Evolutionary conservation across 1,140 invertebrate genomes (phyloP).

Genomic region (Drosophila nigrodunni): DNA sequence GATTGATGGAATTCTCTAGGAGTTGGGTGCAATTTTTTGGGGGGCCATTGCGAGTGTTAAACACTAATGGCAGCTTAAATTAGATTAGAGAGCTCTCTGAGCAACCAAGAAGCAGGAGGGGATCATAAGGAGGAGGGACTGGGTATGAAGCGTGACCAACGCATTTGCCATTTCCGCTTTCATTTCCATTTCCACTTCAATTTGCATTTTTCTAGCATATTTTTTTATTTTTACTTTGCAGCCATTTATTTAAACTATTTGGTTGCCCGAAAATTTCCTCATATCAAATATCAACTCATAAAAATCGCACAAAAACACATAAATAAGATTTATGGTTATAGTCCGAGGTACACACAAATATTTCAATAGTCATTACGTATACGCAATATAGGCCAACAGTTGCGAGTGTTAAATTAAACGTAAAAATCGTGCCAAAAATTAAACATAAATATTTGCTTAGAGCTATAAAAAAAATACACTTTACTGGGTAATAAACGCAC

Average conservation of each 20-base stretch:
- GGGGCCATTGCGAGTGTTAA: constrained; percentile 58
- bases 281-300: constrained; percentile 75
- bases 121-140: not conserved
- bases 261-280: constrained; percentile 35
- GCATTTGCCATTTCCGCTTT: constrained; percentile 60
- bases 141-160: constrained; percentile 63
- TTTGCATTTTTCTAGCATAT: constrained; percentile 62
- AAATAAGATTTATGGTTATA: constrained; percentile 79
- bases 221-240: constrained; percentile 4
- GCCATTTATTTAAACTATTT: constrained; percentile 79
- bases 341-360: constrained; percentile 40
- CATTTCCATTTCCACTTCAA: constrained; percentile 24
- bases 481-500: not conserved
- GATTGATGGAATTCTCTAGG: constrained; percentile 68
- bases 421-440: constrained; percentile 72
- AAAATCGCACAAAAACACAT: constrained; percentile 80
- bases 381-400: constrained; percentile 49
- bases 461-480: constrained; percentile 54
- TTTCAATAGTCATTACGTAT: constrained; percentile 63
- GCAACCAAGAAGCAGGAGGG: not conserved
- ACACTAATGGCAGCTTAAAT: constrained; percentile 81
- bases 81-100: constrained; percentile 60
- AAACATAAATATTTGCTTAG: constrained; percentile 71
- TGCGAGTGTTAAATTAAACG: constrained; percentile 70
- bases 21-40: constrained; percentile 19